Base-by-base conservation (phyloP, 2,113 vertebrate species). In the Oostethus manadensis region DNA sequence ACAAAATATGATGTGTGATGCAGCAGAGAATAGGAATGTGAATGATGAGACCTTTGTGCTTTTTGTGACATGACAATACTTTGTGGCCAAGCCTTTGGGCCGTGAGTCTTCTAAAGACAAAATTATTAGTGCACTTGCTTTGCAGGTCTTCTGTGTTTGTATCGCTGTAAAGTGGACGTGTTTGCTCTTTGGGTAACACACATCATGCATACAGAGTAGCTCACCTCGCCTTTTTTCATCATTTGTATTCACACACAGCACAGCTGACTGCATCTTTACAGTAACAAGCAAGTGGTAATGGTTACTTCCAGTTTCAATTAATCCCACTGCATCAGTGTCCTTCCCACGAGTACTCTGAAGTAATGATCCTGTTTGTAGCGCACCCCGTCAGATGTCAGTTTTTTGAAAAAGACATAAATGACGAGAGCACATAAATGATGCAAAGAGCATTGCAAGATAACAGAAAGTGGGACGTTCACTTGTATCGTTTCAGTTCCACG, bases 381-480 rank as follows among this genome's bases (percentile, higher is more conserved):
- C 35, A 40, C 16, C 10, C 4, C 44, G 55, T 73, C 58, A 73
- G 76, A 26, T 69, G 62, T 67, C 64, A 44, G 40, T 74, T 20
- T 50, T 73, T 56, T 70, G 7, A n/a, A 71, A 71, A 61, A 64
- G 33, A 74, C 4, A 2, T 59, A 72, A 72, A 74, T 61, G 55
- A 62, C 50, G 51, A n/a, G 17, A 53, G 26, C 51, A 33, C 17
- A 10, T 18, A n/a, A 29, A 29, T 9, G 49, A 53, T 53, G 51
- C 29, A 53, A n/a, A 33, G 17, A 2, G 10, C 54, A 57, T 64
- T 14, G 38, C 38, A 42, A 72, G 78, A 65, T 64, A 59, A n/a
- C 56, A 51, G 56, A 70, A 79, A 35, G 71, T 51, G 48, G 54
- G 64, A 79, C 79, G 69, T 82, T 82, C 72, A 62, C 47, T 49